These are phyloP conservation scores for Drosophila orosa DNA, from an alignment of 1,140 invertebrate species.

Conservation along the genomic window DNA sequence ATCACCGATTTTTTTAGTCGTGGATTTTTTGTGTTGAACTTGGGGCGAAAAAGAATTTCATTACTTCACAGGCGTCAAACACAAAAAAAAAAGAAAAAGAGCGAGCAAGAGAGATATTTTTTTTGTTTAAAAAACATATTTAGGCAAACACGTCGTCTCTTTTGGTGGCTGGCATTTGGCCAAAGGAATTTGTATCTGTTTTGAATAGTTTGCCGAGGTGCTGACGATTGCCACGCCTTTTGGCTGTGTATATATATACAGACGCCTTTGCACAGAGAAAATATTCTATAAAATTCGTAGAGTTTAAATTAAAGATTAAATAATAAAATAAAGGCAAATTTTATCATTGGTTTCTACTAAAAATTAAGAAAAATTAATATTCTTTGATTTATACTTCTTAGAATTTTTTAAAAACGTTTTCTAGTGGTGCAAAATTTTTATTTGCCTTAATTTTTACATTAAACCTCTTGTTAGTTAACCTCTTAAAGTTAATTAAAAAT, in stretches of 20 bases:
- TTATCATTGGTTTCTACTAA: neutral
- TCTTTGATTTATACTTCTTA: neutral
- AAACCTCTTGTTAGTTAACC: too few species aligned
- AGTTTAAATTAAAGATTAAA: neutral
- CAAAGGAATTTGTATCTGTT: constrained; percentile 79
- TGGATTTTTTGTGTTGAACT: constrained; percentile 51
- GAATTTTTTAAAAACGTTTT: neutral
- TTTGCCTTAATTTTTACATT: too few species aligned
- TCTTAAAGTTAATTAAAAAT: too few species aligned
- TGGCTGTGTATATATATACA: neutral
- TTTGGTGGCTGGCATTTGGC: constrained; percentile 48
- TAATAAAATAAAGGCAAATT: rapidly evolving
- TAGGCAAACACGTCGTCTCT: constrained; percentile 71
- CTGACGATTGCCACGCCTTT: constrained; percentile 36
- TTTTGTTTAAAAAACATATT: constrained; percentile 69
- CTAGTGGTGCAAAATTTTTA: too few species aligned
- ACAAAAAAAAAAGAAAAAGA: constrained; percentile 52
- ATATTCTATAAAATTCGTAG: neutral
- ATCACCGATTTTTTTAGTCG: constrained; percentile 23
- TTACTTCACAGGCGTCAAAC: constrained; percentile 70
- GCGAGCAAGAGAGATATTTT: constrained; percentile 25
- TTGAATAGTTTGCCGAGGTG: constrained; percentile 62
- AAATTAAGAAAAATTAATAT: neutral
- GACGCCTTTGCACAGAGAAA: neutral
- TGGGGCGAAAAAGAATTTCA: constrained; percentile 69